These are phyloP conservation scores for Turdus rufiventris DNA, from an alignment of 2,113 vertebrate genomes.

Conservation along the genomic window DNA sequence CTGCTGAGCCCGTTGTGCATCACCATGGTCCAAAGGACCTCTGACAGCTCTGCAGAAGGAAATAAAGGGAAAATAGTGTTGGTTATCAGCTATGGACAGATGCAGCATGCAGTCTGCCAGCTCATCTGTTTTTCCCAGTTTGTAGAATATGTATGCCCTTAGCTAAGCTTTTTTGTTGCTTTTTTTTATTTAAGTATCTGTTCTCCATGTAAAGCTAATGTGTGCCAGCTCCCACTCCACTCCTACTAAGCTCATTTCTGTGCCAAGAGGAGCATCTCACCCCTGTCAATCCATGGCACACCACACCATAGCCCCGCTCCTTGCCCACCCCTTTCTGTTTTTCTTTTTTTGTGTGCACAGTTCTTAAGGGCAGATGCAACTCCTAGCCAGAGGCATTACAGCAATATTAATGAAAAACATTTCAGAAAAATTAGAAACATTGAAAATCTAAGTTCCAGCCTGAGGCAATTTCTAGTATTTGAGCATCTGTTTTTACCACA, in stretches of 20 bases:
- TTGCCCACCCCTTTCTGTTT: not conserved
- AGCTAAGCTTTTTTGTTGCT: not conserved
- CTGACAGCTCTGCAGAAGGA: constrained; percentile 77
- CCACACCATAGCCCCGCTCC: fast-evolving
- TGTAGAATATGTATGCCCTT: not conserved
- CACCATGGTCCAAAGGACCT: constrained; percentile 88
- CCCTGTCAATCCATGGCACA: not conserved
- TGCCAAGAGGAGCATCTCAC: not conserved
- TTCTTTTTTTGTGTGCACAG: not conserved
- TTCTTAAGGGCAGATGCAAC: not conserved
- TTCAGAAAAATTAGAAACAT: not conserved
- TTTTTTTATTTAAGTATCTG: not conserved
- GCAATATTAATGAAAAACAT: not conserved
- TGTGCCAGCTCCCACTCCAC: not conserved
- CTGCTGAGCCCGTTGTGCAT: constrained; percentile 64
- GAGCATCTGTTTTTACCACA: not conserved
- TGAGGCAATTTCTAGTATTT: not conserved
- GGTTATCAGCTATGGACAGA: not conserved
- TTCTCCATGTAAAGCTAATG: not conserved
- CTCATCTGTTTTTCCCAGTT: not conserved
- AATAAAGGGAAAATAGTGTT: not conserved
- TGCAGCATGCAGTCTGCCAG: not conserved
- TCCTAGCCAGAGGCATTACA: constrained; percentile 6
- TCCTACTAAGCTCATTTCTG: not conserved
- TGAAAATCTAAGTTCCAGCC: not conserved